phyloP scores from a whole-genome alignment of 2,888 invertebrate genomes.

The Antitype chi region DNA sequence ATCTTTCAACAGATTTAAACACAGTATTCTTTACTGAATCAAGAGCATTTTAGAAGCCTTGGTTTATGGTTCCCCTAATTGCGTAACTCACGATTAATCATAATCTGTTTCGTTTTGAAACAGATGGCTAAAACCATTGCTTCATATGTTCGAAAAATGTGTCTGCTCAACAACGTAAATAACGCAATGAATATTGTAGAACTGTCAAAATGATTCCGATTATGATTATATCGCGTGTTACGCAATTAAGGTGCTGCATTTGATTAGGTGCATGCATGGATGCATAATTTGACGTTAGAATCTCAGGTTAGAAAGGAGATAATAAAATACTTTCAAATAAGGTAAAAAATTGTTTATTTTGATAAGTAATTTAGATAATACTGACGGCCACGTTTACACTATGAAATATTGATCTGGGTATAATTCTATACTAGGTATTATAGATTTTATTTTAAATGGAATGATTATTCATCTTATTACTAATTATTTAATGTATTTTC shows the following conservation, averaged over 20 bases:
- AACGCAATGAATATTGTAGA: too few relatives aligned
- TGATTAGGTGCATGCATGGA: too few relatives aligned
- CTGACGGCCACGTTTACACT: not conserved
- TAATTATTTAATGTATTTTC: not conserved
- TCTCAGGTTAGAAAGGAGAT: not conserved
- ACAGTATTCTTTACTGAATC: constrained; percentile 8
- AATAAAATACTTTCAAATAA: not conserved
- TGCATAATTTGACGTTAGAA: too few relatives aligned
- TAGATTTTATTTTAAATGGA: not conserved
- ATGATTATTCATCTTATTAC: constrained; percentile 1
- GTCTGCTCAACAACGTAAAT: too few relatives aligned
- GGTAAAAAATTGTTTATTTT: not conserved
- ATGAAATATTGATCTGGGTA: not conserved
- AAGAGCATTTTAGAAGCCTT: not conserved
- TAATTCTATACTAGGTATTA: too few relatives aligned
- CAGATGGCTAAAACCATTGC: too few relatives aligned
- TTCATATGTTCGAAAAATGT: too few relatives aligned
- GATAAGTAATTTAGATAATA: constrained; percentile 3
- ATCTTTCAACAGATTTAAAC: not conserved
- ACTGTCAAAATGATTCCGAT: too few relatives aligned
- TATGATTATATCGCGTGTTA: too few relatives aligned
- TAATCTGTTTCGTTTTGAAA: too few relatives aligned
- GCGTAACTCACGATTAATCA: too few relatives aligned
- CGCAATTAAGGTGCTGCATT: too few relatives aligned
- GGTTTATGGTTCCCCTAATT: not conserved